phyloP scores from a whole-genome alignment of 1,140 invertebrate genomes.

The Sinonovacula constricta region DNA sequence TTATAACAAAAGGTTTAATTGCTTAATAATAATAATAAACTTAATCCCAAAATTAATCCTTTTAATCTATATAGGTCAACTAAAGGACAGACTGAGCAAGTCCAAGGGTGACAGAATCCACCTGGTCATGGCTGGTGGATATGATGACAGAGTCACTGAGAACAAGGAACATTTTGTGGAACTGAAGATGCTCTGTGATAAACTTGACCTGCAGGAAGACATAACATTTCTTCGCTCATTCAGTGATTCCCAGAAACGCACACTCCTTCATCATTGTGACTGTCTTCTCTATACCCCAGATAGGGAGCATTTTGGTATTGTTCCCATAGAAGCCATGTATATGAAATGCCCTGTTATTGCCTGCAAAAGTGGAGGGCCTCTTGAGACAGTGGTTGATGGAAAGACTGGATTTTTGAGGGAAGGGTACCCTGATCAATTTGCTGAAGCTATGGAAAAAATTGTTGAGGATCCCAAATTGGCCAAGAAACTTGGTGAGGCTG shows the following conservation, averaged over 20 bases:
- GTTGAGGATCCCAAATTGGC: slow-evolving; percentile 81
- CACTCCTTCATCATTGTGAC: slow-evolving; percentile 86
- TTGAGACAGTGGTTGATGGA: slow-evolving; percentile 93
- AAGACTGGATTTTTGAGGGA: slow-evolving; percentile 94
- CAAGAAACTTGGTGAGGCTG: slow-evolving; percentile 85
- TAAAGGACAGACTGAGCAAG: slow-evolving; percentile 73
- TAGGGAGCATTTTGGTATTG: slow-evolving; percentile 99
- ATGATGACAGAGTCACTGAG: slow-evolving; percentile 92
- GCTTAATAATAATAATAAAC: too few species aligned
- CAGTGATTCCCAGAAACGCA: slow-evolving; percentile 89
- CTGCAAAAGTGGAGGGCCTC: slow-evolving; percentile 95
- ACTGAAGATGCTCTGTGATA: slow-evolving; percentile 83
- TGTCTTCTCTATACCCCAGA: slow-evolving; percentile 96
- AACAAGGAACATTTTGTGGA: slow-evolving; percentile 94
- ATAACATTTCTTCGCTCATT: slow-evolving; percentile 93
- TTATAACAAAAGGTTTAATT: too few species aligned
- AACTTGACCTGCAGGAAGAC: slow-evolving; percentile 85
- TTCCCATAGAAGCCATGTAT: slow-evolving; percentile 99
- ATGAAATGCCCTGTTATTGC: slow-evolving; percentile 95
- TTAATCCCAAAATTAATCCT: too few species aligned
- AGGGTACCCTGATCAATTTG: slow-evolving; percentile 84
- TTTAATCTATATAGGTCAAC: slow-evolving; percentile 63
- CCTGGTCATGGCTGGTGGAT: slow-evolving; percentile 97
- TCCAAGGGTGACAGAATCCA: slow-evolving; percentile 82
- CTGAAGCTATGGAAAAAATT: slow-evolving; percentile 87